These are phyloP conservation scores for Mallateleia sp. DNA, from an alignment of 2,888 invertebrate genomes.

Conservation along the genomic window DNA sequence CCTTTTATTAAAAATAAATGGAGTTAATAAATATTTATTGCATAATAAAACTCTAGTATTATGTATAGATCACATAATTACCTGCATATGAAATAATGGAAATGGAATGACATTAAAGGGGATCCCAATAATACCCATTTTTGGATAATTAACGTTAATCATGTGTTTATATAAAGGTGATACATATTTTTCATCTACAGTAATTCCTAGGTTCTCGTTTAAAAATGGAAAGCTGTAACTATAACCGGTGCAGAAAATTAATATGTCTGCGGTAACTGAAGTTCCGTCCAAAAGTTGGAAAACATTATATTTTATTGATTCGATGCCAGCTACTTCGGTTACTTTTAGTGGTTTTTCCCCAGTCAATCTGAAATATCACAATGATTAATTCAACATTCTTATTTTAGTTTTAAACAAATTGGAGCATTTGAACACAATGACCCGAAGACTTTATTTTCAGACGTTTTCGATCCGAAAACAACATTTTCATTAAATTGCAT, in stretches of 20 bases:
- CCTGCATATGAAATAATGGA: constrained; percentile 94
- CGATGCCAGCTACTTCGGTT: constrained; percentile 91
- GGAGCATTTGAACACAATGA: too few species aligned
- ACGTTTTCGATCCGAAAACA: too few species aligned
- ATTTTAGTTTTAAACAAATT: too few species aligned
- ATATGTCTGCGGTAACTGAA: constrained; percentile 91
- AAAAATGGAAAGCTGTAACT: constrained; percentile 93
- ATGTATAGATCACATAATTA: too few species aligned
- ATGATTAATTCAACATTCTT: too few species aligned
- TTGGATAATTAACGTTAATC: constrained; percentile 93
- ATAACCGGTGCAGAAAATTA: constrained; percentile 95
- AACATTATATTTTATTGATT: constrained; percentile 90
- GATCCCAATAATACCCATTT: constrained; percentile 94
- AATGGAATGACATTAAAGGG: constrained; percentile 93
- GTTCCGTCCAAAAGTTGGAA: constrained; percentile 92
- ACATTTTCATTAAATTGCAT: too few species aligned
- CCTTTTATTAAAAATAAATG: too few species aligned
- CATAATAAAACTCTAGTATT: too few species aligned
- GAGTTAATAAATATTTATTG: too few species aligned
- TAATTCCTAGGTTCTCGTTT: constrained; percentile 91
- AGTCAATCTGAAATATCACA: constrained; percentile 86
- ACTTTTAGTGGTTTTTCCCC: constrained; percentile 90
- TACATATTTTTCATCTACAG: constrained; percentile 92
- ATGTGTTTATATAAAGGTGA: constrained; percentile 94
- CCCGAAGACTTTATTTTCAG: too few species aligned